Evolutionary conservation across 1,140 invertebrate genomes (phyloP), one percentile per base, ranked within the genome.

Genomic region (Panagrolaimus sp.): DNA sequence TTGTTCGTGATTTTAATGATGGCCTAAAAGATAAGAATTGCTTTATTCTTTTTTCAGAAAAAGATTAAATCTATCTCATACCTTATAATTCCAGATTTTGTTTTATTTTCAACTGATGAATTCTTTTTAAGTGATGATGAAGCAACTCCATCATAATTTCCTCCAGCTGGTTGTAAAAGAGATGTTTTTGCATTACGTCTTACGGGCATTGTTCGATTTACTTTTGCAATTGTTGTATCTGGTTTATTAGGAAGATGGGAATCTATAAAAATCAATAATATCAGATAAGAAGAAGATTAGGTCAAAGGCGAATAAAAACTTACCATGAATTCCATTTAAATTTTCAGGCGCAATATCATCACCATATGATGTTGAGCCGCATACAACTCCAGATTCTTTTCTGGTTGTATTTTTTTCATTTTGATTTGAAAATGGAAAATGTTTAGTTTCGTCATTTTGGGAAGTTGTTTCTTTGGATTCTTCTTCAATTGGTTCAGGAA

Each of bases 131-230:
- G 20, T 4, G 51, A 11, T n/a, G n/a, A n/a, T 20, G 51, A 25
- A 11, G 51, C 11, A 20, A 57, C 13, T 2, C 31, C 31, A 20
- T 57, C 20, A 25, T 57, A 27, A 57, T 57, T 25, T 27, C 20
- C 51, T 11, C 51, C 20, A 11, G 20, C 27, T 20, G 51, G 51
- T 25, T 57, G 51, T 57, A 57, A 20, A 20, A 57, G 20, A 27
- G 51, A 57, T 57, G 51, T 57, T 57, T 57, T 57, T 25, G 51
- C 51, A 20, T 57, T 57, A 11, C 51, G 51, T 11, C 51, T 14
- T 1, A 57, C 51, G 51, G 51, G 20, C 51, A 57, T 27, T 11
- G 51, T 20, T 57, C 51, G 51, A 57, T 57, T 57, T 5, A 20
- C n/a, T 27, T 57, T 57, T 20, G 27, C 27, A 20, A 27, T 16